These are phyloP conservation scores for Oscheius sp. DNA, from an alignment of 1,140 invertebrate genomes.

Conservation along the genomic window DNA sequence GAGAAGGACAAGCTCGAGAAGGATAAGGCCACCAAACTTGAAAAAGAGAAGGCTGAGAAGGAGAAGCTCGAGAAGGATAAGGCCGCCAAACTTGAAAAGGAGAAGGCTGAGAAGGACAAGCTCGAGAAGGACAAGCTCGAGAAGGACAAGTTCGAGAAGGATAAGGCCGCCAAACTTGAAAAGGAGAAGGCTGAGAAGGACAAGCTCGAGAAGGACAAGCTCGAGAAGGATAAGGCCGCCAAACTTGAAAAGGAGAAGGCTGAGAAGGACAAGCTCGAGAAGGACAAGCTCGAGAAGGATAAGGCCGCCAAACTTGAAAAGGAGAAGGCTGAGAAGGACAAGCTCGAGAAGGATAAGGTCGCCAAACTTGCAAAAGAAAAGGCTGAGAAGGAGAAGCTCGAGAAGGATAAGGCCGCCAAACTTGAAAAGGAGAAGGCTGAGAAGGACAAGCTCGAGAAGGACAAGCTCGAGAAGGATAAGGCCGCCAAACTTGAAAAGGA, in stretches of 20 bases:
- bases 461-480: constrained; percentile 1
- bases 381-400: background rate
- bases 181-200: constrained; percentile 6
- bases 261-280: background rate
- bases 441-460: background rate
- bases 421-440: constrained; percentile 5
- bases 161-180: background rate
- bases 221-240: background rate
- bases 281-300: background rate
- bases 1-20: background rate
- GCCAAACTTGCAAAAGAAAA: background rate
- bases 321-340: background rate
- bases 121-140: background rate
- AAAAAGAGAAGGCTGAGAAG: background rate
- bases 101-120: constrained; percentile 7
- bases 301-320: background rate
- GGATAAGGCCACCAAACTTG: background rate
- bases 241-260: background rate
- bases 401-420: background rate
- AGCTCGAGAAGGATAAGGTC: background rate
- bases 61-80: background rate
- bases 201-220: constrained; percentile 1
- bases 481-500: background rate
- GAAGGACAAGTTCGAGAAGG: background rate
- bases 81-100: background rate